phyloP scores from a whole-genome alignment of 1,140 invertebrate species.

The Zaprionus ornatus region DNA sequence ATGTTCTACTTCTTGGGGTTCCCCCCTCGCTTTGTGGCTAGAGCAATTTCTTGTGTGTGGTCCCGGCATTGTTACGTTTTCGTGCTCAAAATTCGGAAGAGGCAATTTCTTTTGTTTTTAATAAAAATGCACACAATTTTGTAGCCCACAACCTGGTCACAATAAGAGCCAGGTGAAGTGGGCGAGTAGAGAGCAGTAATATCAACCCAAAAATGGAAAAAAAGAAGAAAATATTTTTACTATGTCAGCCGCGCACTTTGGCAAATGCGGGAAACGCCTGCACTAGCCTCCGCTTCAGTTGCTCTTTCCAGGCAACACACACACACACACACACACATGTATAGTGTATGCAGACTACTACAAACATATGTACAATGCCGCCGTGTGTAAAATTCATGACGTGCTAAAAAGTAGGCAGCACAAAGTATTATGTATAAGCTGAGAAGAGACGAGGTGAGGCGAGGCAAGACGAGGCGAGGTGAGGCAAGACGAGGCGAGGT shows the following conservation, averaged over 20 bases:
- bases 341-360: not conserved
- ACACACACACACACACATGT: not conserved
- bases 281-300: conserved; percentile 57
- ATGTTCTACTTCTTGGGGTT: conserved; percentile 3
- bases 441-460: not conserved
- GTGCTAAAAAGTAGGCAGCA: conserved; percentile 69
- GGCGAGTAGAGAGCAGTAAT: not conserved
- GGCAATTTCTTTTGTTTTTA: conserved; percentile 45
- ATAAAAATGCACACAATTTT: conserved; percentile 77
- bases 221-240: conserved; percentile 35
- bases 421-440: conserved; percentile 75
- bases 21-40: conserved; percentile 43
- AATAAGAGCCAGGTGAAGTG: conserved; percentile 7
- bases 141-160: conserved; percentile 61
- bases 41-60: conserved; percentile 50
- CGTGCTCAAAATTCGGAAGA: conserved; percentile 66
- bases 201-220: conserved; percentile 2
- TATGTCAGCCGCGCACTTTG: conserved; percentile 63
- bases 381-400: conserved; percentile 73
- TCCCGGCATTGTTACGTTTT: conserved; percentile 66
- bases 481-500: too few species aligned
- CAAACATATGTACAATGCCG: conserved; percentile 19
- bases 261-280: conserved; percentile 74
- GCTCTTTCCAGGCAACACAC: not conserved
- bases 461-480: too few species aligned